Percentiles rank a stretch among this genome's conserved stretches.
Conservation (phyloP, 2,113 vertebrate species). For the Vulpes ferrilata region DNA sequence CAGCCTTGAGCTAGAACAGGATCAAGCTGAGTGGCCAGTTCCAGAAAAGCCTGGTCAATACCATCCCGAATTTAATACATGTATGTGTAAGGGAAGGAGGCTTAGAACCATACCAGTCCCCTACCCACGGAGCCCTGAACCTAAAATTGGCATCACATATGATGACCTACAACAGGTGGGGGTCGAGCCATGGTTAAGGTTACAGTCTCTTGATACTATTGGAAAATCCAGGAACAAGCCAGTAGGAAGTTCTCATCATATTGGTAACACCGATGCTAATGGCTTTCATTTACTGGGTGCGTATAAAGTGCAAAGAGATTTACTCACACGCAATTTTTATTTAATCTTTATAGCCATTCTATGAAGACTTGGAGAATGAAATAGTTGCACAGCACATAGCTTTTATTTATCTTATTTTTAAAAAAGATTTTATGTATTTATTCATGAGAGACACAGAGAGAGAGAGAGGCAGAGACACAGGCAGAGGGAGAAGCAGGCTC, state of each 20-base stretch:
- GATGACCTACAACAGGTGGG: background rate
- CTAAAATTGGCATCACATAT: background rate
- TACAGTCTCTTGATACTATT: background rate
- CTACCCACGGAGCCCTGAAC: background rate
- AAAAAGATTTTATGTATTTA: too few species aligned
- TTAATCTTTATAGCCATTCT: background rate
- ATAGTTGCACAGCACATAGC: background rate
- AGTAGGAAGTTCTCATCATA: background rate
- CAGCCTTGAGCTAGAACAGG: background rate
- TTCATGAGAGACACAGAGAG: too few species aligned
- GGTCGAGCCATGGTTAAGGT: background rate
- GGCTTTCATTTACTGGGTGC: background rate
- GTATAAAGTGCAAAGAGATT: background rate
- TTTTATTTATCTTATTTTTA: background rate
- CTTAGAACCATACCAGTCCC: background rate
- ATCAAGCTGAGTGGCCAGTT: background rate
- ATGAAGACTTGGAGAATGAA: background rate
- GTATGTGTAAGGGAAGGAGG: background rate
- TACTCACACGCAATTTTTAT: background rate
- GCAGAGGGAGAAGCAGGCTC: too few species aligned
- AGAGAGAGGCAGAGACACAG: too few species aligned
- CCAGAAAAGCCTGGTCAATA: background rate
- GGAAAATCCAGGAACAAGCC: background rate
- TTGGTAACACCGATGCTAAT: background rate
- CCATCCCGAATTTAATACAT: background rate